These are phyloP conservation scores for Nycticryphes semicollaris DNA, from an alignment of 2,113 vertebrate genomes.

Conservation along the genomic window DNA sequence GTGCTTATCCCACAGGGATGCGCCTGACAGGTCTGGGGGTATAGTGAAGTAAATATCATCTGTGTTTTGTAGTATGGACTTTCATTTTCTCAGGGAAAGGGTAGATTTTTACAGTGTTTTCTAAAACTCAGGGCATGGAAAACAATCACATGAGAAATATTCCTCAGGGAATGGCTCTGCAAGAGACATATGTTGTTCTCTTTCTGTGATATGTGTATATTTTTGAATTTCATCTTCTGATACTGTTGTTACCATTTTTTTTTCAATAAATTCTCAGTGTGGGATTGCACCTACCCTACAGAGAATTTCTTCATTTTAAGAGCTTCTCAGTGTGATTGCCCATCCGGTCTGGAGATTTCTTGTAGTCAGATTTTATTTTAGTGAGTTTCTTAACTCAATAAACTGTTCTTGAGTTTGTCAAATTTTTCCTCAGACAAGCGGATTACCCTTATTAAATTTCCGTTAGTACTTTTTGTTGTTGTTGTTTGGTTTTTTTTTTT, in stretches of 20 bases:
- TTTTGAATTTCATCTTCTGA: constrained; percentile 10
- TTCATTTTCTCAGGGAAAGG: background rate
- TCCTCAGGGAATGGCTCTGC: background rate
- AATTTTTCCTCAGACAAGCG: background rate
- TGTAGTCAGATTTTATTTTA: background rate
- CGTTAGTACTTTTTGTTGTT: background rate
- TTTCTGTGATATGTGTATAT: background rate
- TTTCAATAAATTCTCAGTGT: background rate
- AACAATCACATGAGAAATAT: background rate
- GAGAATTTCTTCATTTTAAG: background rate
- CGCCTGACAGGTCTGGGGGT: background rate
- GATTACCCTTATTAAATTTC: background rate
- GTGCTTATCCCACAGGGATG: background rate
- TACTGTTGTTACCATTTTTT: background rate
- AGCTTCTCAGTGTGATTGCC: background rate
- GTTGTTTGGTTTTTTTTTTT: background rate
- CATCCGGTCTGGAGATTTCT: background rate
- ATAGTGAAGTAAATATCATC: background rate
- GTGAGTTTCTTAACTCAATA: background rate
- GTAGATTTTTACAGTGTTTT: background rate
- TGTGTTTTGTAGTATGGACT: background rate
- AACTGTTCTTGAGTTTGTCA: background rate
- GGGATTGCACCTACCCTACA: background rate
- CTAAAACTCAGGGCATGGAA: background rate
- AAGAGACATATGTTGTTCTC: background rate